phyloP scores from a whole-genome alignment of 1,140 invertebrate species.

The Nasonia longicornis region DNA sequence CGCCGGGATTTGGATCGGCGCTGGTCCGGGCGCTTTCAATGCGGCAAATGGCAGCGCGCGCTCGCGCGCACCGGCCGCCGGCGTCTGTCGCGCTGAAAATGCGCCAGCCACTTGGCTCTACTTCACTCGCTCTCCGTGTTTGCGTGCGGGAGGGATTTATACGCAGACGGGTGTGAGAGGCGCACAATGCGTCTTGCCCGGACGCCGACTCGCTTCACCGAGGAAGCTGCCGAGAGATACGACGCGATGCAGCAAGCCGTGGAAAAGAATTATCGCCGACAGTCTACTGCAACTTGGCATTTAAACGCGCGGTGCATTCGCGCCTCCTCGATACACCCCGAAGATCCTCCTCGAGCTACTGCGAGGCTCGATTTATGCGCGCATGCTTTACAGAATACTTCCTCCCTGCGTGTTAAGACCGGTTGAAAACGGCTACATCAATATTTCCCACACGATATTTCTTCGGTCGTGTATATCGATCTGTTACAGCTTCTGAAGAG shows the following conservation, averaged over 20 bases:
- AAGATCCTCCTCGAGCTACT: no score
- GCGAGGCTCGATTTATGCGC: no score
- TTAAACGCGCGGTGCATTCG: background rate
- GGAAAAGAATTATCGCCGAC: conserved; percentile 14
- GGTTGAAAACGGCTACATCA: no score
- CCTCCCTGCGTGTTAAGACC: no score
- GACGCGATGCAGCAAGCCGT: background rate
- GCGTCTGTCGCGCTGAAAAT: background rate
- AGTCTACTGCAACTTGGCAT: background rate
- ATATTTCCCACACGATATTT: no score
- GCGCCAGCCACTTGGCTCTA: background rate
- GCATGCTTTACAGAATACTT: no score
- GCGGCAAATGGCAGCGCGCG: background rate
- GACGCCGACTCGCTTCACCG: background rate
- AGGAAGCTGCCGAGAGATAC: background rate
- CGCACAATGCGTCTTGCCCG: background rate
- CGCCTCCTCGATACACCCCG: no score
- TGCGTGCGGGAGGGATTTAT: conserved; percentile 11
- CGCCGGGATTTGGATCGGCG: conserved; percentile 49
- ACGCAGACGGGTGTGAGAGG: background rate
- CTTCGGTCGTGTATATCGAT: no score
- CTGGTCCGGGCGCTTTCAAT: conserved; percentile 3
- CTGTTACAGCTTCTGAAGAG: no score
- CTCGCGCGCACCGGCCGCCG: background rate
- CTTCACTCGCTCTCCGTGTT: background rate